Evolutionary conservation across 2,797 vertebrate species (phyloP), one percentile per base, ranked within the genome.

Genomic region (Neomorphus geoffroyi): DNA sequence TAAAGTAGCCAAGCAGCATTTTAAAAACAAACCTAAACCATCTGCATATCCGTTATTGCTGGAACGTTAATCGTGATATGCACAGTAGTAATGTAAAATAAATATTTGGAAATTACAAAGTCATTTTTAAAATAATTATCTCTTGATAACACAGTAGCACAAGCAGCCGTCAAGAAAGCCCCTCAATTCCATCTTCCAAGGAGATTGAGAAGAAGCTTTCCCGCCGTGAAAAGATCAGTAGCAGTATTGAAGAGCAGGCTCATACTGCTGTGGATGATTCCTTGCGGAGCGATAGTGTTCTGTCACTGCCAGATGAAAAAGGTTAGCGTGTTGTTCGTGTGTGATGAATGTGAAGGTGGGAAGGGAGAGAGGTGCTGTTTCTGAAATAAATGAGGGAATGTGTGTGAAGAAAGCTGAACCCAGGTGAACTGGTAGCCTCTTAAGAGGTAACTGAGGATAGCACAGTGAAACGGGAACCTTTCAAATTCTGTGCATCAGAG

Each of bases 231-330:
- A 98, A 97, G 79, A 95, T 83, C 48, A 92, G 86, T 56, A 98
- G 96, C 96, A 99, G 98, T 39, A 95, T 99, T 86, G 99, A 99
- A 66, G 99, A 99, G 72, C 98, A 98, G 75, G 96, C 96, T 94
- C 97, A 94, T 57, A 98, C 98, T 13, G 98, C 97, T 60, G 97
- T 93, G 13, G 98, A 99, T 71, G 98, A 99, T 70, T 99, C 98
- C 22, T 66, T 99, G 45, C 98, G 92, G 15, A 99, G 98, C 56
- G 98, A 98, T 81, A 98, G 98, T 71, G 74, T 98, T 64, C 97
- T 97, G 6, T 98, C 98, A 18, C 93, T 98, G 51, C 96, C 97
- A 18, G 98, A 99, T 54, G 99, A 99, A 64, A 99, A 99, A 98
- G 99, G 99, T 99, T 97, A 71, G 94, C 51, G 13, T 43, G 3